Conservation (phyloP, 2,888 invertebrate species). For the Sarcophaga subvicina region DNA sequence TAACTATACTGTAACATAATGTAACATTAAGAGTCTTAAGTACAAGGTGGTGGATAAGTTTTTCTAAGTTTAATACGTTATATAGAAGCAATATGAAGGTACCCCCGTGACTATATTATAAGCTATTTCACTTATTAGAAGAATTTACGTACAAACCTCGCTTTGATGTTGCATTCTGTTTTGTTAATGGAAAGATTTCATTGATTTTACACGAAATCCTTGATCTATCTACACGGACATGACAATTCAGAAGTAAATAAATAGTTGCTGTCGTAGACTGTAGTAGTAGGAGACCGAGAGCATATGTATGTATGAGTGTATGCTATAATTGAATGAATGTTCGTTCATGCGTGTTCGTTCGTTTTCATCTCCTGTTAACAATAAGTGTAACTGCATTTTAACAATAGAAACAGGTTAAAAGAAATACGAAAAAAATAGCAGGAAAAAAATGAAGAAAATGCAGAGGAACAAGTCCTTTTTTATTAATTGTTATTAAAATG, state of each 20-base stretch:
- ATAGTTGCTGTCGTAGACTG: constrained; percentile 10
- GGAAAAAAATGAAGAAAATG: neutral
- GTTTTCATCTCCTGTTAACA: constrained; percentile 7
- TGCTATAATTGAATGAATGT: constrained; percentile 9
- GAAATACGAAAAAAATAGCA: constrained; percentile 1
- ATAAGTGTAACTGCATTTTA: constrained; percentile 54
- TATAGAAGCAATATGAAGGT: too few relatives aligned
- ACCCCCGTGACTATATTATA: too few relatives aligned
- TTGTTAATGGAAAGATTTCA: neutral
- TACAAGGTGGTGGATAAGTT: too few relatives aligned
- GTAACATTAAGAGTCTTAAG: too few relatives aligned
- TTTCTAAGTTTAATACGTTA: too few relatives aligned
- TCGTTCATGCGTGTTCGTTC: neutral
- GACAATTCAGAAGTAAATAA: constrained; percentile 51
- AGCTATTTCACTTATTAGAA: too few relatives aligned
- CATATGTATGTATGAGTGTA: constrained; percentile 1
- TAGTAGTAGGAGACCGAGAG: neutral
- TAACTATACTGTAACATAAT: too few relatives aligned
- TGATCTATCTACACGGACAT: constrained; percentile 46
- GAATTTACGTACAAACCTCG: too few relatives aligned
- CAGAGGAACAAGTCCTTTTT: constrained; percentile 57
- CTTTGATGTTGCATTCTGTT: too few relatives aligned
- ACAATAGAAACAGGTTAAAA: constrained; percentile 63
- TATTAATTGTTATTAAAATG: constrained; percentile 1
- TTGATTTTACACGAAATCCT: neutral